Percentiles rank a stretch among this genome's conserved stretches.
phyloP scores from a whole-genome alignment of 2,888 invertebrate species.

The Callyntrura sp. region DNA sequence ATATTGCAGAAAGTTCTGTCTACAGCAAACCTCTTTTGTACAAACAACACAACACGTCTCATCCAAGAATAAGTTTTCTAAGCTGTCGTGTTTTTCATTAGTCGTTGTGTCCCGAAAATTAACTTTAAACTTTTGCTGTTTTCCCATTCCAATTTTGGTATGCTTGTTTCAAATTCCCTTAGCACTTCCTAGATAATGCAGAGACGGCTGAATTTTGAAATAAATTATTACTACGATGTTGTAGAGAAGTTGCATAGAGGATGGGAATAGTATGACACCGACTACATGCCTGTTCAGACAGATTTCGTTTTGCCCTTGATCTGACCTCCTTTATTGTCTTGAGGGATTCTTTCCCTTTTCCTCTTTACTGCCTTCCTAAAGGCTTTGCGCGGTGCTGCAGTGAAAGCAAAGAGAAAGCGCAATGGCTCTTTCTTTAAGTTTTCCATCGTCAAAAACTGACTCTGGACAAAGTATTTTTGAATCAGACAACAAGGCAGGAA shows the following conservation, averaged over 20 bases:
- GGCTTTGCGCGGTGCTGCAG: neutral
- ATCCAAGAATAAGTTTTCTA: conserved; percentile 14
- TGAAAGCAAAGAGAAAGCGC: conserved; percentile 33
- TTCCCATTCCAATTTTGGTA: conserved; percentile 37
- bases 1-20: neutral
- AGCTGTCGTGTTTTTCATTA: conserved; percentile 40
- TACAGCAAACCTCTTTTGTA: neutral
- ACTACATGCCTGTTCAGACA: neutral
- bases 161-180: conserved; percentile 17
- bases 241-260: neutral
- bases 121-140: conserved; percentile 39
- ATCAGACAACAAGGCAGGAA: neutral
- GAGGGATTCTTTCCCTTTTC: conserved; percentile 33
- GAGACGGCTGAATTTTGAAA: conserved; percentile 20
- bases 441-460: conserved; percentile 73
- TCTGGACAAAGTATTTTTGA: conserved; percentile 66
- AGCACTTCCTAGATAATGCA: conserved; percentile 13
- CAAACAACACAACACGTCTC: neutral
- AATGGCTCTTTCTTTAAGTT: conserved; percentile 78
- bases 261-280: neutral
- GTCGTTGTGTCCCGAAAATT: conserved; percentile 37
- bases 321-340: conserved; percentile 55
- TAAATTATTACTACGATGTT: conserved; percentile 27
- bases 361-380: neutral
- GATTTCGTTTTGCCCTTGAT: conserved; percentile 51